These are phyloP conservation scores for Microcebus ravelobensis DNA, from an alignment of 2,113 vertebrate species.

Conservation along the genomic window DNA sequence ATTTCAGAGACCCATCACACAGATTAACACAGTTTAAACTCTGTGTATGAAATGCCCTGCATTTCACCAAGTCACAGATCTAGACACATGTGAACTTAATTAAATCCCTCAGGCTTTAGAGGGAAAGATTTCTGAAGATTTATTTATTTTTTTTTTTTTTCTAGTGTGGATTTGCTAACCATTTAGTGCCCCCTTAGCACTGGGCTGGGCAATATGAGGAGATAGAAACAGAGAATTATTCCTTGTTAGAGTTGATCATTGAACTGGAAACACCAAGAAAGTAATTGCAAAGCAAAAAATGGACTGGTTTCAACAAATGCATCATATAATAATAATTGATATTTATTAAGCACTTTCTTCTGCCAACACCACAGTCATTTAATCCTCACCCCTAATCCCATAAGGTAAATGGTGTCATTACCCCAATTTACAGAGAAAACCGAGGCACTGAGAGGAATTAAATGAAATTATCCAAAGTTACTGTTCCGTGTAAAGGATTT, in stretches of 20 bases:
- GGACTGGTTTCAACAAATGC: background rate
- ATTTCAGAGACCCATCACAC: background rate
- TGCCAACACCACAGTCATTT: background rate
- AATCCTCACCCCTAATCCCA: background rate
- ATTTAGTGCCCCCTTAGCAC: background rate
- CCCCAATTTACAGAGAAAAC: background rate
- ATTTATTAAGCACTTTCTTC: background rate
- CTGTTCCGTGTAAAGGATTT: background rate
- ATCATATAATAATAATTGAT: background rate
- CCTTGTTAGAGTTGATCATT: background rate
- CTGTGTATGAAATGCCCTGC: background rate
- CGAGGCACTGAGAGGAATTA: background rate
- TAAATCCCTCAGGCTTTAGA: background rate
- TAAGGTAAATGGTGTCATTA: background rate
- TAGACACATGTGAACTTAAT: background rate
- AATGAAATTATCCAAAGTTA: background rate
- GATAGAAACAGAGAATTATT: background rate
- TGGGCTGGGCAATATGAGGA: background rate
- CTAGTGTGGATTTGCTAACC: background rate
- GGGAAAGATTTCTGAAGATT: background rate
- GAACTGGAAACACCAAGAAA: slow-evolving; percentile 1
- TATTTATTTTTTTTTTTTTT: background rate
- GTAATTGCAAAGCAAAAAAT: background rate
- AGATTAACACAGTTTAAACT: background rate
- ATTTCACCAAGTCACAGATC: background rate